Conservation (phyloP, 1,140 invertebrate species). For the Trachelipus rathkii region DNA sequence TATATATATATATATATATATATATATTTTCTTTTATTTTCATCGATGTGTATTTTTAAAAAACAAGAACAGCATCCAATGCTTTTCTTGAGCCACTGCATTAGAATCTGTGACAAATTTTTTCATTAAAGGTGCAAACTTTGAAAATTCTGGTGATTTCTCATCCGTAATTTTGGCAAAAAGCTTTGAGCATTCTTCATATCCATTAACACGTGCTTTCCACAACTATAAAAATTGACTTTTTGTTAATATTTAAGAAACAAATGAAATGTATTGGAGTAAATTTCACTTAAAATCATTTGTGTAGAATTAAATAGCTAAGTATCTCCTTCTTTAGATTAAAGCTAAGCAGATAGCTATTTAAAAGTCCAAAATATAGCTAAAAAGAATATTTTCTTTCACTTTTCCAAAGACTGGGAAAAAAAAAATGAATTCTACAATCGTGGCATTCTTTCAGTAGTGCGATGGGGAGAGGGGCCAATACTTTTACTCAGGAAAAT, state of each 20-base stretch:
- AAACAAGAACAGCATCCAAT: constrained; percentile 77
- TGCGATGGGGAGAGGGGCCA: too few relatives aligned
- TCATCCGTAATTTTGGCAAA: constrained; percentile 66
- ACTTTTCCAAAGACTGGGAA: too few relatives aligned
- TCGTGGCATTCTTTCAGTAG: too few relatives aligned
- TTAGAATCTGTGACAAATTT: constrained; percentile 94
- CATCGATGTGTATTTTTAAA: constrained; percentile 78
- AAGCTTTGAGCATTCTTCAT: constrained; percentile 85
- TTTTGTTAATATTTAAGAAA: not conserved
- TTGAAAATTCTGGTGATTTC: constrained; percentile 87
- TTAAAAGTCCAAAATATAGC: too few relatives aligned
- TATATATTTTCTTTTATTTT: constrained; percentile 59
- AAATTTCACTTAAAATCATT: constrained; percentile 13
- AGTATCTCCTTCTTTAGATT: too few relatives aligned
- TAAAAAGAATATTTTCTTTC: too few relatives aligned
- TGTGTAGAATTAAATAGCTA: not conserved
- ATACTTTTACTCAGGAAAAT: too few relatives aligned
- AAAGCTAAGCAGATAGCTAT: too few relatives aligned
- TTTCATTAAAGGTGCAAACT: constrained; percentile 85
- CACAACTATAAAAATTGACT: constrained; percentile 60
- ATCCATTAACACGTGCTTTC: constrained; percentile 89
- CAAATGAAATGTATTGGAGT: constrained; percentile 10
- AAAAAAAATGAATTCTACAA: too few relatives aligned
- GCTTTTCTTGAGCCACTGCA: constrained; percentile 92
- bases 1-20: not conserved